phyloP scores from a whole-genome alignment of 2,888 invertebrate species.

The Zonitis immaculata region DNA sequence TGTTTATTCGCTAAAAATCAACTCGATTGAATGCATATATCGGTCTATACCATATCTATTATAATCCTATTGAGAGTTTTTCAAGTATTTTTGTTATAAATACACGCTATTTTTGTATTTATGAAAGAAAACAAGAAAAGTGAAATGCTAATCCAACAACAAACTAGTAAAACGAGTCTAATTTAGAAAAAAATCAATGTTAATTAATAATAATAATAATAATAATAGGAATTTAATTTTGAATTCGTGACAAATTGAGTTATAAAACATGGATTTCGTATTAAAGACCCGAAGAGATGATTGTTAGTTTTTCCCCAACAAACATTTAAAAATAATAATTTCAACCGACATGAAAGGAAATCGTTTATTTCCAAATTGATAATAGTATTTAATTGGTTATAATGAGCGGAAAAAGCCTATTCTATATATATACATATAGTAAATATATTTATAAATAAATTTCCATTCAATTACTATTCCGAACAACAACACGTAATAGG shows the following conservation, averaged over 20 bases:
- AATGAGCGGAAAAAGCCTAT: not conserved
- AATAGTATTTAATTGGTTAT: not conserved
- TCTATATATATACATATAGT: too few relatives aligned
- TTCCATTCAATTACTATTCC: not conserved
- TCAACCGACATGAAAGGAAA: not conserved
- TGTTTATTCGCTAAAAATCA: conserved; percentile 40
- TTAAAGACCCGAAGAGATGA: too few relatives aligned
- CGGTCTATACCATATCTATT: conserved; percentile 26
- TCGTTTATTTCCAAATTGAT: not conserved
- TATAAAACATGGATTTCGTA: not conserved
- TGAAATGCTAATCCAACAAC: not conserved
- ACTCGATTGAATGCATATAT: conserved; percentile 37
- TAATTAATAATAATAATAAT: too few relatives aligned
- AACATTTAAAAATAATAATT: not conserved
- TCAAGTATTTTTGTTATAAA: not conserved
- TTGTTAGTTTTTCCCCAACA: too few relatives aligned
- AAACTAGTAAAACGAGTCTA: not conserved
- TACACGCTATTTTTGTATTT: not conserved
- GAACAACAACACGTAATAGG: too few relatives aligned
- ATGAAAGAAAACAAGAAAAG: not conserved
- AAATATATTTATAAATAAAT: not conserved
- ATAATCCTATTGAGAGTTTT: conserved; percentile 30
- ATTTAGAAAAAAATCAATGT: not conserved
- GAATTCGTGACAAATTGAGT: not conserved
- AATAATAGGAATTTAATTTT: too few relatives aligned